Base-by-base conservation (phyloP, 1,140 invertebrate genomes). In the Ips nitidus region DNA sequence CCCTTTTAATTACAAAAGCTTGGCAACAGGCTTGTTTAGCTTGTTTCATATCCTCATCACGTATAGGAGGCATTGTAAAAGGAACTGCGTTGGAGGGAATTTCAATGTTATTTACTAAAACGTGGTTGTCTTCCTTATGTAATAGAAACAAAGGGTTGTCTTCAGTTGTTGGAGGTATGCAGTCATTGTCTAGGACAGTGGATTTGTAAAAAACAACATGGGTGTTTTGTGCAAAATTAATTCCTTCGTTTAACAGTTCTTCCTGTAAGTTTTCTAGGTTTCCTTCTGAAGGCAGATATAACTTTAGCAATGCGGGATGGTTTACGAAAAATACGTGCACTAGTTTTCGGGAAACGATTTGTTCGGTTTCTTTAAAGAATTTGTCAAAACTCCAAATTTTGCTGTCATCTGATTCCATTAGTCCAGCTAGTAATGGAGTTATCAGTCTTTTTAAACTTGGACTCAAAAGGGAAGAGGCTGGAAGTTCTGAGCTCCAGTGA, bases 321-420 rank as follows among this genome's bases (percentile, higher is more conserved):
- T 61, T 43, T 4, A n/a, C 41, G n/a, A 45, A 37, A 7, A 61
- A 61, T 22, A 61, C 22, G 41, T 61, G 2, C 1, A 61, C 59
- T 7, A 61, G 7, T 61, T 61, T 61, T 45, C 3, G 41, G 5
- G 42, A 61, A 37, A 61, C 36, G 38, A 43, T 45, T 47, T 8
- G 2, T 5, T 47, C 59, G 22, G 47, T 43, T 47, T 61, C 7
- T 6, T 22, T 2, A 38, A 61, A 61, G n/a, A 61, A 61, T 37
- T 22, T 61, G 22, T 61, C 59, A 61, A 61, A 61, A 47, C 41
- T 45, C 59, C 59, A 61, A 4, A 45, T 61, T 47, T 61, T 61
- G 41, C 7, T 47, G 8, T 45, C 5, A 47, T 61, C 59, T 5
- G 41, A 4, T 39, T 61, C 59, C 36, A 61, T n/a, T 6, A 61